Conservation (phyloP, 2,113 vertebrate genomes). For the Drymodes brunneopygia region DNA sequence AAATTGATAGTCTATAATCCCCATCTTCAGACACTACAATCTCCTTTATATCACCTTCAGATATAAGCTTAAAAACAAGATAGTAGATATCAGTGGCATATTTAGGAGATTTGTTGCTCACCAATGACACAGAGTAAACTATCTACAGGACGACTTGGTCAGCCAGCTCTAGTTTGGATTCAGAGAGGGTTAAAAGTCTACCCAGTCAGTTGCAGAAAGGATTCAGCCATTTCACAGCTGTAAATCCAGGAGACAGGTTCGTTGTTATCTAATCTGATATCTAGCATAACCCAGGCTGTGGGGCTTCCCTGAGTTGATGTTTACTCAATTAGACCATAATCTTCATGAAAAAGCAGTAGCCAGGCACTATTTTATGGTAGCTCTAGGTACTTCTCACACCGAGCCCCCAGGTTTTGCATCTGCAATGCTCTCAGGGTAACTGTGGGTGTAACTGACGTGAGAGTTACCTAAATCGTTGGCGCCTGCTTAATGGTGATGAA, state of each 20-base stretch:
- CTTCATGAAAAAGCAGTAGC: not conserved
- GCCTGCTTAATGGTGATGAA: not conserved
- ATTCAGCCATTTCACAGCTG: not conserved
- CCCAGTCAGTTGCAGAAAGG: not conserved
- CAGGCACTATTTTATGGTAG: not conserved
- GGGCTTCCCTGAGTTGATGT: not conserved
- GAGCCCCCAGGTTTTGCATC: not conserved
- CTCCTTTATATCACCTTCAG: not conserved
- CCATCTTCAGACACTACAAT: not conserved
- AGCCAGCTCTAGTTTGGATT: not conserved
- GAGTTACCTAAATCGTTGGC: not conserved
- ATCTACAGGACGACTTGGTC: not conserved
- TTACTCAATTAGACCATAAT: not conserved
- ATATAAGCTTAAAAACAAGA: not conserved
- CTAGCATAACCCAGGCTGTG: not conserved
- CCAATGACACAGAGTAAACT: not conserved
- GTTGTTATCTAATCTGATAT: not conserved
- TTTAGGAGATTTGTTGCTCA: not conserved
- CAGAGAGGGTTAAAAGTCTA: not conserved
- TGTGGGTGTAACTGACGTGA: not conserved
- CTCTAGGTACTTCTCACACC: not conserved
- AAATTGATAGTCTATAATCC: not conserved
- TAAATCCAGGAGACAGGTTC: not conserved
- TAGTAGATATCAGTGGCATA: accelerated
- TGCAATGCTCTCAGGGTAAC: not conserved